A percentile compares a stretch with the other conserved stretches of the same genome.
phyloP scores from a whole-genome alignment of 1,140 invertebrate genomes.

The Drosophila takahashii region DNA sequence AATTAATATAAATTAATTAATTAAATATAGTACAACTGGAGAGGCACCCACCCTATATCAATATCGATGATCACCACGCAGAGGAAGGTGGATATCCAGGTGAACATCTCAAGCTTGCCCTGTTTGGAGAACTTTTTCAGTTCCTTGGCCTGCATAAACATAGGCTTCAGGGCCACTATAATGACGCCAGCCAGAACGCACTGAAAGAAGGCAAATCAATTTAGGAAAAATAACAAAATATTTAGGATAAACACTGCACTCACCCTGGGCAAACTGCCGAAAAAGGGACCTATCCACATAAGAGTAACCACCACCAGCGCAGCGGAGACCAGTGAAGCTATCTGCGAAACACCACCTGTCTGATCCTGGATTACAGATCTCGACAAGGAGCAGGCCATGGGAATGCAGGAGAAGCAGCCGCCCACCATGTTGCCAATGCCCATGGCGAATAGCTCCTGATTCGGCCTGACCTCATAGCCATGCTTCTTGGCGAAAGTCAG shows the following conservation, averaged over 20 bases:
- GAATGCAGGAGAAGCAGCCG: conserved; percentile 94
- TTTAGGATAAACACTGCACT: neutral
- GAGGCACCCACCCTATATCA: conserved; percentile 87
- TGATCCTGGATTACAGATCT: conserved; percentile 93
- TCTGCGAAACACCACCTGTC: conserved; percentile 90
- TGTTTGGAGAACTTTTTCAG: conserved; percentile 90
- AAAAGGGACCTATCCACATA: conserved; percentile 93
- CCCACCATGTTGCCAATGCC: conserved; percentile 92
- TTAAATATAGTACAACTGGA: neutral
- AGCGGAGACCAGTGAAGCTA: conserved; percentile 91
- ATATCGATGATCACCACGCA: conserved; percentile 93
- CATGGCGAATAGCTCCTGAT: conserved; percentile 94
- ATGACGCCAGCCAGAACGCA: conserved; percentile 94
- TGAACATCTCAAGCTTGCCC: conserved; percentile 92
- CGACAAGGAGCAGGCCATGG: conserved; percentile 93
- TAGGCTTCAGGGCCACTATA: conserved; percentile 94
- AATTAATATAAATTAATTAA: neutral
- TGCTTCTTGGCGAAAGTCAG: conserved; percentile 95
- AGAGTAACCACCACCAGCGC: conserved; percentile 90
- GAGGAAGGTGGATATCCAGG: conserved; percentile 94
- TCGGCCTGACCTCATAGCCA: conserved; percentile 94
- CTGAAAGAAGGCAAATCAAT: conserved; percentile 16
- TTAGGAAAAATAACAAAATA: neutral
- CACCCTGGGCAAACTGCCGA: conserved; percentile 92
- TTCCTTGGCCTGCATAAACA: conserved; percentile 93